Percentiles rank a stretch among this genome's conserved stretches.
Conservation (phyloP, 92 coral and sea anemone species). For the Plumapathes pennacea region DNA sequence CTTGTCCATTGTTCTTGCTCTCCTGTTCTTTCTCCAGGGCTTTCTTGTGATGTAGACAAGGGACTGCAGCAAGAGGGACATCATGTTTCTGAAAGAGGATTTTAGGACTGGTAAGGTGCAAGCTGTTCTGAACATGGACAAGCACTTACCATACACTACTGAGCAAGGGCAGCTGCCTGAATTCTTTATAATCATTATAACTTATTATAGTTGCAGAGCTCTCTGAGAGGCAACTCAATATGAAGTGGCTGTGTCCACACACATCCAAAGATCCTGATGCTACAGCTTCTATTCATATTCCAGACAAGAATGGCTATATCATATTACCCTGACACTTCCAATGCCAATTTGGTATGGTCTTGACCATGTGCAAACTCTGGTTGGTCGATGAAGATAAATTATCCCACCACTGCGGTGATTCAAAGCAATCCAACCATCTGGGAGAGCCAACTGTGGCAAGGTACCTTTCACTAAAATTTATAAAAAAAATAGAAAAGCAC, state of each 20-base stretch:
- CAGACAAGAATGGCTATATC: background rate
- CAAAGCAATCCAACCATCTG: conserved; percentile 94
- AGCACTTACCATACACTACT: too few relatives aligned
- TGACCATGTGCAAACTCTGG: conserved; percentile 93
- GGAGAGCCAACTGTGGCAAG: conserved; percentile 82
- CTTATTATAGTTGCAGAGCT: too few relatives aligned
- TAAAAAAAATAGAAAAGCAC: background rate
- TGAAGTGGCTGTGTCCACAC: too few relatives aligned
- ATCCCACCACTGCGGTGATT: conserved; percentile 97
- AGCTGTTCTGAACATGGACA: too few relatives aligned
- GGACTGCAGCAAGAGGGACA: conserved; percentile 92
- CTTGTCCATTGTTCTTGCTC: background rate
- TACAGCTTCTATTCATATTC: background rate
- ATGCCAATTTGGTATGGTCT: conserved; percentile 96
- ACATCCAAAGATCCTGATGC: too few relatives aligned
- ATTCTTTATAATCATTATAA: too few relatives aligned
- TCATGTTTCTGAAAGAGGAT: conserved; percentile 85
- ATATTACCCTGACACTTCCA: conserved; percentile 93
- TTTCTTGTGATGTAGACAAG: conserved; percentile 84
- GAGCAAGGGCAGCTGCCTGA: too few relatives aligned
- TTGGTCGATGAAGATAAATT: conserved; percentile 80
- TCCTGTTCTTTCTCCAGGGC: conserved; percentile 19
- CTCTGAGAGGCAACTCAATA: too few relatives aligned
- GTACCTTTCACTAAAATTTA: conserved; percentile 65
- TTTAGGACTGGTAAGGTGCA: too few relatives aligned